phyloP scores from a whole-genome alignment of 2,888 invertebrate species.

The Mesorhabditis sp. region DNA sequence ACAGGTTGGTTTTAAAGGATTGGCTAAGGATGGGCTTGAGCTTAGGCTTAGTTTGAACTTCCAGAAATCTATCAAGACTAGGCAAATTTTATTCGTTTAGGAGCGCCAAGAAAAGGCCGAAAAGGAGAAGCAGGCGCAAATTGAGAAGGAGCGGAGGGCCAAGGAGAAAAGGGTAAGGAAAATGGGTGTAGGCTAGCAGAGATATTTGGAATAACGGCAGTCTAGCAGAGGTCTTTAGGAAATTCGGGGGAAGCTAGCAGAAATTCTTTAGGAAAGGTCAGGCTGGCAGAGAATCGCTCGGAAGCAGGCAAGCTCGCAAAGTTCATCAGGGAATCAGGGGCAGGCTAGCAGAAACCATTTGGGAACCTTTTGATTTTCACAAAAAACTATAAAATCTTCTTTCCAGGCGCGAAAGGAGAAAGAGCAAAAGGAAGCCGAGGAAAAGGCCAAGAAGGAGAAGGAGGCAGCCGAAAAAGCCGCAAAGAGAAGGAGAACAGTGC shows the following conservation, averaged over 20 bases:
- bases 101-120: not conserved
- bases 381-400: too few species aligned
- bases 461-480: not conserved
- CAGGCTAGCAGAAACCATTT: too few species aligned
- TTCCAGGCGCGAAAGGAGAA: slow-evolving; percentile 3
- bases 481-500: not conserved
- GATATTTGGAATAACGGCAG: too few species aligned
- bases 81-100: not conserved
- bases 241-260: too few species aligned
- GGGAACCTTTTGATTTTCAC: too few species aligned
- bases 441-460: slow-evolving; percentile 1
- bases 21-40: not conserved
- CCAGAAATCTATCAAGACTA: not conserved
- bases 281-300: too few species aligned
- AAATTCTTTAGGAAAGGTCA: too few species aligned
- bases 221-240: too few species aligned
- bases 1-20: slow-evolving; percentile 2
- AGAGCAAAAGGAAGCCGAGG: not conserved
- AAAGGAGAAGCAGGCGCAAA: not conserved
- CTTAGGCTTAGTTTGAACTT: not conserved
- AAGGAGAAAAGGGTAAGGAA: too few species aligned
- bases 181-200: too few species aligned
- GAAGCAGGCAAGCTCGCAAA: too few species aligned
- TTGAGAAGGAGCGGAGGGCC: not conserved
- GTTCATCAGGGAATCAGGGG: too few species aligned